phyloP scores from a whole-genome alignment of 1,140 invertebrate genomes.

The Papilio polyxenes region DNA sequence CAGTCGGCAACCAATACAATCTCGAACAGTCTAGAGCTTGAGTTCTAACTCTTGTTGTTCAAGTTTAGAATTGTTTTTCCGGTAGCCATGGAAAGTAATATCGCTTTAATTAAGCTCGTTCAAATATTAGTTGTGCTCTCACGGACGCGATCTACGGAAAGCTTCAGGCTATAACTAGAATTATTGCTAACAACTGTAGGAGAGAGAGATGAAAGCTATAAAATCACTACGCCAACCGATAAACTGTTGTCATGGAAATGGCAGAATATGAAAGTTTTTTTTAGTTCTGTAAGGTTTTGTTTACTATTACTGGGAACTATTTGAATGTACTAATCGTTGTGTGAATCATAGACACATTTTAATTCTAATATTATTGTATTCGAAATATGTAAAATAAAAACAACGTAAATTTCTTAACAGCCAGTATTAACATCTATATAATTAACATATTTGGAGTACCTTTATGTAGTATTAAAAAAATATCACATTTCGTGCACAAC shows the following conservation, averaged over 20 bases:
- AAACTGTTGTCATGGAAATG: neutral
- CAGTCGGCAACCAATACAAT: neutral
- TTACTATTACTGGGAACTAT: neutral
- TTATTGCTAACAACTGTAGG: conserved; percentile 10
- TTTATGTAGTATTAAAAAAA: no score
- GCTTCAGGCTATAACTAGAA: conserved; percentile 9
- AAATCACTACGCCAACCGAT: neutral
- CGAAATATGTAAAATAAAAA: no score
- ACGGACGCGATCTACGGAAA: conserved; percentile 35
- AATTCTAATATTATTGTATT: no score
- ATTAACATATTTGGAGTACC: no score
- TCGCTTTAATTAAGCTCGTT: conserved; percentile 55
- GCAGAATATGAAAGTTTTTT: neutral
- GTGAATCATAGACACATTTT: no score
- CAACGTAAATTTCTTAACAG: no score
- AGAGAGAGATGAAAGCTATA: neutral
- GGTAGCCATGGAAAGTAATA: conserved; percentile 47
- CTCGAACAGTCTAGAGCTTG: neutral
- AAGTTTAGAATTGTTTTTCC: conserved; percentile 40
- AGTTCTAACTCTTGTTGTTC: conserved; percentile 22
- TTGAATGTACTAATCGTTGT: neutral
- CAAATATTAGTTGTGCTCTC: conserved; percentile 53
- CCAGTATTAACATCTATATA: no score
- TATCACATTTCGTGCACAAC: no score
- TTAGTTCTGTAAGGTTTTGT: neutral